phyloP scores from a whole-genome alignment of 2,888 invertebrate species.

The Drosophila histrio region DNA sequence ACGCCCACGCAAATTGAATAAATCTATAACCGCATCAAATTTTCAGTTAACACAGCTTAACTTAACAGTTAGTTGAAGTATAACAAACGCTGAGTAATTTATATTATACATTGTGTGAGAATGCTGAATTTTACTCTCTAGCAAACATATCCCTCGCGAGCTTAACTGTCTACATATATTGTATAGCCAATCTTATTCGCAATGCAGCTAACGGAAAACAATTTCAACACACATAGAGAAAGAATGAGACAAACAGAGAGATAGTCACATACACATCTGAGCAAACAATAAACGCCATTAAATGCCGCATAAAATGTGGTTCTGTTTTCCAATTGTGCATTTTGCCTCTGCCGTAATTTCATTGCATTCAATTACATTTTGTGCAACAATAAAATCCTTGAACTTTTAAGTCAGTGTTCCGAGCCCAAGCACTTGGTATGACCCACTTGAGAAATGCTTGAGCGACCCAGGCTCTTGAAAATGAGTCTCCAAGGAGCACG shows the following conservation, averaged over 20 bases:
- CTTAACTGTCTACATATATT: not conserved
- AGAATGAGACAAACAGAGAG: not conserved
- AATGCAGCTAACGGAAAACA: not conserved
- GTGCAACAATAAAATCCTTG: constrained; percentile 76
- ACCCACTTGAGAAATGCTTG: constrained; percentile 70
- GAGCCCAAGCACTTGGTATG: constrained; percentile 58
- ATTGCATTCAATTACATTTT: constrained; percentile 74
- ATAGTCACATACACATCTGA: constrained; percentile 2
- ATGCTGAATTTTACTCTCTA: no score
- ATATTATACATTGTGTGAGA: no score
- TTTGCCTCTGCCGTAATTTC: constrained; percentile 45
- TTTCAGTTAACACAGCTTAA: no score
- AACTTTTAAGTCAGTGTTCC: constrained; percentile 48
- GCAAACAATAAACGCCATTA: constrained; percentile 64
- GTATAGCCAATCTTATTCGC: not conserved
- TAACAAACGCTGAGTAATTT: no score
- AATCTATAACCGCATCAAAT: no score
- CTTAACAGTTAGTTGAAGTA: no score
- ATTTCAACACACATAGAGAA: not conserved
- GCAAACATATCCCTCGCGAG: not conserved
- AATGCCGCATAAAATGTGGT: constrained; percentile 52
- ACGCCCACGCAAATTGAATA: no score
- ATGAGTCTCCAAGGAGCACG: constrained; percentile 76
- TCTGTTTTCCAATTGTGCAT: constrained; percentile 13
- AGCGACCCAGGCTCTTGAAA: constrained; percentile 68